Percentiles rank a stretch among this genome's conserved stretches.
Evolutionary conservation across 2,797 vertebrate genomes (phyloP).

Genomic region (Bradypus variegatus): DNA sequence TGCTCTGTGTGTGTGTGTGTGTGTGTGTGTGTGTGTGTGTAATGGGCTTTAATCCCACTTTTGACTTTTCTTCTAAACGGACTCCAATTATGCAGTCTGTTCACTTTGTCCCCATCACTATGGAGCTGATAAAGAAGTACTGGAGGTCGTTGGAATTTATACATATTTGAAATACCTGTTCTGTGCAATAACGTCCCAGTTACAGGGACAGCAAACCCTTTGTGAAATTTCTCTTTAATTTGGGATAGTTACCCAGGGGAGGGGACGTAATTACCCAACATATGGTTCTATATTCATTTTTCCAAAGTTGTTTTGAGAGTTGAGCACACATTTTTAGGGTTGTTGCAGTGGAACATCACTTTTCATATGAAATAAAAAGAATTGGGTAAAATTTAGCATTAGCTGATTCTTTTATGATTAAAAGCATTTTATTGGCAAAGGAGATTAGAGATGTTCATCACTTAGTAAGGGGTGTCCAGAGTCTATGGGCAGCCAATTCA

Average conservation of each 20-base stretch:
- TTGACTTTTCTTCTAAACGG: background rate
- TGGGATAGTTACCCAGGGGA: background rate
- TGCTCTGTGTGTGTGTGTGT: background rate
- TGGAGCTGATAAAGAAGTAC: background rate
- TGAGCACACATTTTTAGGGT: background rate
- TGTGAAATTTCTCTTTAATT: background rate
- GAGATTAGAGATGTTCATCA: background rate
- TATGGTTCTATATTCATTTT: background rate
- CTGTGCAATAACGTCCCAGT: background rate
- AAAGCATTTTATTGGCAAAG: conserved; percentile 10
- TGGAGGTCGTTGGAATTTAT: background rate
- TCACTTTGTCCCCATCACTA: background rate
- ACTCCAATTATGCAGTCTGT: background rate
- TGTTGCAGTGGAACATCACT: background rate
- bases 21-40: too few species aligned
- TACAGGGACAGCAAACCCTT: background rate
- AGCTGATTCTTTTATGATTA: background rate
- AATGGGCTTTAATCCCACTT: background rate
- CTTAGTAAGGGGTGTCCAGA: background rate
- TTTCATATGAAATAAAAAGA: background rate
- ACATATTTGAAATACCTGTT: background rate
- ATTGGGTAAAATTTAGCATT: background rate
- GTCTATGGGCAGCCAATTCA: background rate
- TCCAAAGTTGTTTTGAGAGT: conserved; percentile 27
- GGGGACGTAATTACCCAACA: background rate